Conservation (phyloP, 2,797 vertebrate species). For the Lagorchestes hirsutus region DNA sequence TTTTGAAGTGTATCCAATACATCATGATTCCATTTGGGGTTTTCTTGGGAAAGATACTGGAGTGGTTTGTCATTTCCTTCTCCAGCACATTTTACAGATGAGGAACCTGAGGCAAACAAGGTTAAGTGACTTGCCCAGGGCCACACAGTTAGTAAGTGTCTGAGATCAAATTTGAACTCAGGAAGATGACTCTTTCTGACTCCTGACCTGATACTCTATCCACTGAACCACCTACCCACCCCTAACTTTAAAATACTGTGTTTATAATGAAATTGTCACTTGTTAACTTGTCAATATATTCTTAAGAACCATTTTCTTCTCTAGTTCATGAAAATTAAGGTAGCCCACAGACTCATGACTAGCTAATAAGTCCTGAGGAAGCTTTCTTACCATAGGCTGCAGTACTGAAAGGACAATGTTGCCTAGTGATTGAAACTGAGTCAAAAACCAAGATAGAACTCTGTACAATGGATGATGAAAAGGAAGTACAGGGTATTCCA, state of each 20-base stretch:
- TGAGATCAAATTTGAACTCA: neutral
- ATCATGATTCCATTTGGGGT: neutral
- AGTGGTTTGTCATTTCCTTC: neutral
- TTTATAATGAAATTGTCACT: neutral
- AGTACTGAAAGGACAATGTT: neutral
- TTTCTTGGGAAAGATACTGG: neutral
- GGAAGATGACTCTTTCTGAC: neutral
- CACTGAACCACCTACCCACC: neutral
- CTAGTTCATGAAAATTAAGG: neutral
- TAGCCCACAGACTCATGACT: neutral
- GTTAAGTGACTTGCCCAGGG: conserved; percentile 3
- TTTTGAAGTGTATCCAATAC: neutral
- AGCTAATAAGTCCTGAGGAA: neutral
- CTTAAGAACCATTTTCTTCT: neutral
- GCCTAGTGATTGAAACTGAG: neutral
- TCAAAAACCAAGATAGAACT: neutral
- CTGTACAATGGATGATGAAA: neutral
- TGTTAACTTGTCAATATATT: neutral
- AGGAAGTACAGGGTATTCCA: neutral
- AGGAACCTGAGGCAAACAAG: neutral
- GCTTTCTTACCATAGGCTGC: neutral
- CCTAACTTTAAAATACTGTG: neutral
- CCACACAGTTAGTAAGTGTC: neutral
- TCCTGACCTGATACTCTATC: neutral
- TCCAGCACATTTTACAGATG: neutral